Base-by-base conservation (phyloP, 2,888 invertebrate genomes). In the Amiota mariae region DNA sequence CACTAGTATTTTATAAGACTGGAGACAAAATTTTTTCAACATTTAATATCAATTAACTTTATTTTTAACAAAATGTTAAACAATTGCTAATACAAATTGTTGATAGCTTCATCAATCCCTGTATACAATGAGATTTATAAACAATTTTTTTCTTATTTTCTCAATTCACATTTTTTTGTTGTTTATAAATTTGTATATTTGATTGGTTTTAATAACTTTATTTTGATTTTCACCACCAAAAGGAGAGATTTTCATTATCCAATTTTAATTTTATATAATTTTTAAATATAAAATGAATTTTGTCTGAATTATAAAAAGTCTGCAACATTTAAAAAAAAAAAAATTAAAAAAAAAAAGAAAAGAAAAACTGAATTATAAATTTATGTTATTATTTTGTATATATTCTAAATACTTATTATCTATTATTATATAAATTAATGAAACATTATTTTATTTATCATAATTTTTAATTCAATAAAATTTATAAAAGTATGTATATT, bases 241-340 rank as follows among this genome's bases (percentile, higher is more conserved):
- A 36, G 36, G 36, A 36, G 36, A 36, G 36, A 36, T 36, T 36
- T 36, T 36, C 36, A 36, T 36, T 2, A 6, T 36, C 6, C 6
- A 36, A 36, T 36, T 36, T 36, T 36, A 36, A 36, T 36, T 36
- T 36, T 36, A 36, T 36, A 36, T 6, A 36, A 36, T 6, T 36
- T 6, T 64, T 4, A 12, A 20, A 61, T 11, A 61, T 67, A 47
- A 73, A 77, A 73, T 63, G 11, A 63, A 63, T 36, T 76, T 78
- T 76, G 76, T 77, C 76, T 78, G 78, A 76, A 75, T 75, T 73
- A 78, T 59, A 77, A 78, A 82, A 86, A 87, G 84, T 86, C 86
- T 86, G 85, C 87, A 78, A 76, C 73, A 80, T 77, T 77, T 77
- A 72, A 67, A 54, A 49, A 36, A 36, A 6, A 54, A 66, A 20